phyloP scores from a whole-genome alignment of 1,140 invertebrate genomes.

The Adelges cooleyi region DNA sequence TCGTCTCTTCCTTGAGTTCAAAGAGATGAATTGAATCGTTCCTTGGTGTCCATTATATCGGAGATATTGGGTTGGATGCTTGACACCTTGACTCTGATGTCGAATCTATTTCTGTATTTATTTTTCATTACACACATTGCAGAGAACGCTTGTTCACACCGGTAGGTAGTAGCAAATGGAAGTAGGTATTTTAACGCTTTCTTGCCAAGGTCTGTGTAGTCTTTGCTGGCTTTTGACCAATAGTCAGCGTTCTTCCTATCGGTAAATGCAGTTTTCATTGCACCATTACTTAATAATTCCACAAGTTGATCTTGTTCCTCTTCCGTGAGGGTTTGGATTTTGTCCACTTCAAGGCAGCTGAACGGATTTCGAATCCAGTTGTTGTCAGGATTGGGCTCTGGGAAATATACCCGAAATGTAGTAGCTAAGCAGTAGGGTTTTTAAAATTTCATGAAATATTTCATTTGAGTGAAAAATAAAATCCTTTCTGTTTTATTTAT shows the following conservation, averaged over 20 bases:
- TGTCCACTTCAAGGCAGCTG: not conserved
- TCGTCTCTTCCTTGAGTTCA: no score
- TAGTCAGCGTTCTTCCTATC: not conserved
- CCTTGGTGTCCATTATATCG: not conserved
- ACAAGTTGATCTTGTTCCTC: not conserved
- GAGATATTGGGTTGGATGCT: not conserved
- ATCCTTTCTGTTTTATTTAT: no score
- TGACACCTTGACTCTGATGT: not conserved
- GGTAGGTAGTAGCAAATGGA: not conserved
- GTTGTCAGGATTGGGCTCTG: not conserved
- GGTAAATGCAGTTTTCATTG: not conserved
- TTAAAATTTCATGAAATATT: no score
- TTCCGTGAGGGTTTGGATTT: not conserved
- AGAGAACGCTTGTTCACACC: constrained; percentile 4
- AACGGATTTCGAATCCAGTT: not conserved
- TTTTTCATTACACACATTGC: not conserved
- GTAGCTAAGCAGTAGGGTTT: not conserved
- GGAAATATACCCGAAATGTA: not conserved
- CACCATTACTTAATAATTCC: not conserved
- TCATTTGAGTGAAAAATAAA: no score
- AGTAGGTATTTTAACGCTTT: not conserved
- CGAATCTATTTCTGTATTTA: constrained; percentile 1
- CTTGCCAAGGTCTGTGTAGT: not conserved
- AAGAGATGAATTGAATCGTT: not conserved
- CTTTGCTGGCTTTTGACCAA: not conserved